Percentiles rank a stretch among this genome's conserved stretches.
These are phyloP conservation scores for Watersipora subatra DNA, from an alignment of 1,140 invertebrate species.

Conservation along the genomic window DNA sequence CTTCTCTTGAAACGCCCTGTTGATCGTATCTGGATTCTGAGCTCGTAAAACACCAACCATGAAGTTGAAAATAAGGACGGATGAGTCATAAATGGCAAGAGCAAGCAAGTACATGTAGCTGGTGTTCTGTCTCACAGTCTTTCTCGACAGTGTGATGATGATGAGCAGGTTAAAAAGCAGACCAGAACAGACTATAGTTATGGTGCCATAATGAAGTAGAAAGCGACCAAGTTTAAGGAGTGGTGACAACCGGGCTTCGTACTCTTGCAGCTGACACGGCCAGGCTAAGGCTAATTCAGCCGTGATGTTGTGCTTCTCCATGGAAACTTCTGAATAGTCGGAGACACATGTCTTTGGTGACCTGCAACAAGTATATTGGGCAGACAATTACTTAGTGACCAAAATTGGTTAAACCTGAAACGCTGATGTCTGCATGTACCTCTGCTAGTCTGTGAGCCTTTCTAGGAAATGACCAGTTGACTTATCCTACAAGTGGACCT, in stretches of 20 bases:
- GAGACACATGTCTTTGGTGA: too few relatives aligned
- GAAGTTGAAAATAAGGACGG: conserved; percentile 19
- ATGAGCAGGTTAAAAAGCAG: conserved; percentile 16
- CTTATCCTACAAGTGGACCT: too few relatives aligned
- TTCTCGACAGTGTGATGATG: conserved; percentile 16
- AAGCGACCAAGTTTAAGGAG: conserved; percentile 17
- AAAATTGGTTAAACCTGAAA: too few relatives aligned
- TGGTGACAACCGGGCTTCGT: conserved; percentile 15
- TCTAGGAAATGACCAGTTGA: too few relatives aligned
- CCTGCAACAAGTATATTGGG: too few relatives aligned
- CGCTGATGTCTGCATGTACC: too few relatives aligned
- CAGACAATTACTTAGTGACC: too few relatives aligned
- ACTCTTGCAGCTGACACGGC: conserved; percentile 19
- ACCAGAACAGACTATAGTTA: conserved; percentile 15
- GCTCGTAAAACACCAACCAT: conserved; percentile 22
- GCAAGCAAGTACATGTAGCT: conserved; percentile 18
- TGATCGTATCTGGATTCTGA: conserved; percentile 14
- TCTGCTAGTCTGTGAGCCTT: too few relatives aligned
- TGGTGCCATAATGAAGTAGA: conserved; percentile 19
- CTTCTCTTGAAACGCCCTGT: conserved; percentile 16
- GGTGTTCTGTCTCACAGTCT: conserved; percentile 14
- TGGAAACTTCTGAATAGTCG: too few relatives aligned
- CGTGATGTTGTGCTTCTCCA: too few relatives aligned
- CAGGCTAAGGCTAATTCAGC: too few relatives aligned
- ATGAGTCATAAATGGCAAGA: conserved; percentile 17